Conservation (phyloP, 2,888 invertebrate species). For the Neelides folsomi region DNA sequence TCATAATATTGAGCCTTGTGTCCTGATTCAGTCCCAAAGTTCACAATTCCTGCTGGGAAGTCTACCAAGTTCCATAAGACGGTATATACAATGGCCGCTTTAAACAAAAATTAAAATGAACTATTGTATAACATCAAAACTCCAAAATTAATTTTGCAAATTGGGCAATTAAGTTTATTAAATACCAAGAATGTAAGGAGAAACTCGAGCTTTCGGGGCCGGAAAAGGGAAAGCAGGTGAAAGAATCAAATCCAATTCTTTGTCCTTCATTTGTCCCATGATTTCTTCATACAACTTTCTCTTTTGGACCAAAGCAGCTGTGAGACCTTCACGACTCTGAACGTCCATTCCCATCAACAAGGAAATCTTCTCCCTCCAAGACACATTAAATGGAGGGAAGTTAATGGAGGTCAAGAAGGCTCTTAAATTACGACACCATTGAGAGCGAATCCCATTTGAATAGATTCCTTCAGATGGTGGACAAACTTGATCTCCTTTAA, state of each 20-base stretch:
- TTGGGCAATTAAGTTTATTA: too few species aligned
- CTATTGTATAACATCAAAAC: not conserved
- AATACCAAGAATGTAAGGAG: not conserved
- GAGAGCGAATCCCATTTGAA: too few species aligned
- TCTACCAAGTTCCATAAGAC: constrained; percentile 20
- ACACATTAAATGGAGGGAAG: too few species aligned
- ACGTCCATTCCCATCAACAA: too few species aligned
- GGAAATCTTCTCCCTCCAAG: too few species aligned
- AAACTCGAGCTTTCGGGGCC: constrained; percentile 8
- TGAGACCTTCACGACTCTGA: too few species aligned
- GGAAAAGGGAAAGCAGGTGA: constrained; percentile 17
- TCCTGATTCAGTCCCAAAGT: constrained; percentile 20
- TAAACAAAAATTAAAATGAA: constrained; percentile 1
- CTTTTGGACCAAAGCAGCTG: too few species aligned
- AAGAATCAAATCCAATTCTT: constrained; percentile 18
- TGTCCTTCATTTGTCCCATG: constrained; percentile 14
- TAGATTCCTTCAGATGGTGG: too few species aligned
- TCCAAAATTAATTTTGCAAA: not conserved
- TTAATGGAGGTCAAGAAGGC: too few species aligned
- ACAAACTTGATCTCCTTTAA: too few species aligned
- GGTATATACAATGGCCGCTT: constrained; percentile 15
- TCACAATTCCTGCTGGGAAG: constrained; percentile 20
- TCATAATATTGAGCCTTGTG: not conserved
- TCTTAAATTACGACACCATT: too few species aligned
- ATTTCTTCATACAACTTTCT: constrained; percentile 7